phyloP scores from a whole-genome alignment of 1,140 invertebrate genomes.

The Nasonia giraulti region DNA sequence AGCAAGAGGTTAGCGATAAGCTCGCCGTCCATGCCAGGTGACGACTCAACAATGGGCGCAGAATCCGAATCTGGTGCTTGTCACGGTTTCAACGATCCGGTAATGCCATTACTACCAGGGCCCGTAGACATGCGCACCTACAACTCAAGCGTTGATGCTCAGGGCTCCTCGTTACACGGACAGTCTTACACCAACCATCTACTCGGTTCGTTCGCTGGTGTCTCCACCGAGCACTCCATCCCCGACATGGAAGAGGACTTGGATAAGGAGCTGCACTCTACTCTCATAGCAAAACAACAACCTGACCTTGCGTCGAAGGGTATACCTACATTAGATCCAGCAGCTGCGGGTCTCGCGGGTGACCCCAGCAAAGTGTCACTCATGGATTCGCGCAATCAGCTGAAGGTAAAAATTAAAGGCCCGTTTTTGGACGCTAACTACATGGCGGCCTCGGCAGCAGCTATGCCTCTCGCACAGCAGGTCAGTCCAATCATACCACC shows the following conservation, averaged over 20 bases:
- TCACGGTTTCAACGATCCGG: slow-evolving; percentile 75
- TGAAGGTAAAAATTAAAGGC: slow-evolving; percentile 94
- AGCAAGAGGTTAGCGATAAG: slow-evolving; percentile 62
- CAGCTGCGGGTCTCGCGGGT: slow-evolving; percentile 48
- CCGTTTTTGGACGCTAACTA: slow-evolving; percentile 88
- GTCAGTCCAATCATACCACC: slow-evolving; percentile 74
- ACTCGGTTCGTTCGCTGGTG: slow-evolving; percentile 73
- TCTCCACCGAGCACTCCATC: slow-evolving; percentile 79
- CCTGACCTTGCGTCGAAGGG: slow-evolving; percentile 57
- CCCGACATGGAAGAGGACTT: slow-evolving; percentile 84
- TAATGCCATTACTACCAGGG: slow-evolving; percentile 84
- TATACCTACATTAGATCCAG: slow-evolving; percentile 54
- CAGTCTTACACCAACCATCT: slow-evolving; percentile 79
- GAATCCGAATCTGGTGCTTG: slow-evolving; percentile 57
- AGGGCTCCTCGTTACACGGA: slow-evolving; percentile 75
- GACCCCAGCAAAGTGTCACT: slow-evolving; percentile 80
- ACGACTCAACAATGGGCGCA: slow-evolving; percentile 60
- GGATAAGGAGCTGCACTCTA: slow-evolving; percentile 83
- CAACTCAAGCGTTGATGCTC: slow-evolving; percentile 73
- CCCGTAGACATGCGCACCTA: slow-evolving; percentile 93
- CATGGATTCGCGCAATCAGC: slow-evolving; percentile 85
- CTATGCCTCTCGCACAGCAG: slow-evolving; percentile 73
- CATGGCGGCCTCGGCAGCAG: slow-evolving; percentile 74
- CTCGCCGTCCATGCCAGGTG: slow-evolving; percentile 58
- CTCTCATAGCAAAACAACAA: slow-evolving; percentile 76